A percentile compares a stretch with the other conserved stretches of the same genome.
Conservation (phyloP, 2,113 vertebrate species). For the Lepisosteus osseus region DNA sequence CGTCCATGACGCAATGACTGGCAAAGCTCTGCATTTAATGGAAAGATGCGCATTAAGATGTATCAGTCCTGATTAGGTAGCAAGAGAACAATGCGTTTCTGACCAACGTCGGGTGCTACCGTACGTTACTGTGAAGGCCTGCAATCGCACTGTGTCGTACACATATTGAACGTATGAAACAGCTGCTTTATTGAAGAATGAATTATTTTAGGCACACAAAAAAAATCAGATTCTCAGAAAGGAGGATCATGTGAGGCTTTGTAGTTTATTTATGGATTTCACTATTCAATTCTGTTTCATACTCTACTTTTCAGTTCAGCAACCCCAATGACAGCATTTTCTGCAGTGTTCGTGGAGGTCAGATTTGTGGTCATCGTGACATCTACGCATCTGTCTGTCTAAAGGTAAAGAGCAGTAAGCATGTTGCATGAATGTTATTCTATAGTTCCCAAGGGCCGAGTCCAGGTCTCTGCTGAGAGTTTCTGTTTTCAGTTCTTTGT, state of each 20-base stretch:
- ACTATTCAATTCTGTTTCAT: too few species aligned
- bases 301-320: too few species aligned
- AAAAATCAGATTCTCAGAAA: conserved; percentile 6
- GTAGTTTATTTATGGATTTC: not conserved
- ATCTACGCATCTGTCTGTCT: conserved; percentile 3
- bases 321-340: too few species aligned
- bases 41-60: too few species aligned
- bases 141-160: too few species aligned
- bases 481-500: too few species aligned
- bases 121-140: too few species aligned
- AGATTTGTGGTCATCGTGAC: not conserved
- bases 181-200: not conserved
- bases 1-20: too few species aligned
- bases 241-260: not conserved
- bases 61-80: too few species aligned
- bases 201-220: not conserved
- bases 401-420: conserved; percentile 1
- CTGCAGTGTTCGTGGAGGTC: not conserved
- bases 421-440: conserved; percentile 7
- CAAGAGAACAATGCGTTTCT: too few species aligned
- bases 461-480: not conserved
- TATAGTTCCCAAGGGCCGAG: not conserved
- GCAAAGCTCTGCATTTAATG: too few species aligned
- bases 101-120: too few species aligned
- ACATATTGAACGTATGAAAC: not conserved